Evolutionary conservation across 2,888 invertebrate species (phyloP), one percentile per base, ranked within the genome.

Genomic region (Acleris sparsana): DNA sequence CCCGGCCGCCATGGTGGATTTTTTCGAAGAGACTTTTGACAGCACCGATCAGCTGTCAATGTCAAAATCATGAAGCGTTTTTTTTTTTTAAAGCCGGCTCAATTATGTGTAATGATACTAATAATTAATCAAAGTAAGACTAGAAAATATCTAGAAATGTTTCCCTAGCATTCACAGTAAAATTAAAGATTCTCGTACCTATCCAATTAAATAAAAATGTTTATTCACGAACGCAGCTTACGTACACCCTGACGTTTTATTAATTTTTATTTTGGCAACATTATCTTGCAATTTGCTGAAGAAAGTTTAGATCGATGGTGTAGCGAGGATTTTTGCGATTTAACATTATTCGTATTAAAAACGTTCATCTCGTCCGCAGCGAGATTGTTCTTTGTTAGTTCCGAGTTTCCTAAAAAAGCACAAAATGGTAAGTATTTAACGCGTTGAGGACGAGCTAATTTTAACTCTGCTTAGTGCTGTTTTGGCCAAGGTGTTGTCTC

Each of bases 1-100:
- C 94, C 95, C 95, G 89, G 95, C 94, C 93, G 94, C 95, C 95
- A 95, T 95, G 93, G 93, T 94, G 90, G 88, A 83, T 80, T 84
- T 79, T 80, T 80, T 80, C 77, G 78, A 80, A 91, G 91, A 92
- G 92, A 92, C 51, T 62, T 65, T 75, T 82, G 75, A 79, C 79
- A 79, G 71, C 73, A 69, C 53, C 55, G 65, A 62, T 65, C 22
- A 52, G 65, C 61, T 64, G 68, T 63, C 73, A 72, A 69, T 70
- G 75, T 71, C 70, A 72, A 70, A 69, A 56, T 66, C 18, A 11
- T 1, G 13, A 33, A 33, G 33, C n/a, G n/a, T n/a, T n/a, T n/a
- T 33, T 33, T 33, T 13, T 13, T 11, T 33, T 33, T 3, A 33
- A 11, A 33, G 13, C 11, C 13, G 13, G 33, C 1, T 33, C 11